Percentiles rank a stretch among this genome's conserved stretches.
phyloP scores from a whole-genome alignment of 2,888 invertebrate genomes.

The Pyrgus malvae region DNA sequence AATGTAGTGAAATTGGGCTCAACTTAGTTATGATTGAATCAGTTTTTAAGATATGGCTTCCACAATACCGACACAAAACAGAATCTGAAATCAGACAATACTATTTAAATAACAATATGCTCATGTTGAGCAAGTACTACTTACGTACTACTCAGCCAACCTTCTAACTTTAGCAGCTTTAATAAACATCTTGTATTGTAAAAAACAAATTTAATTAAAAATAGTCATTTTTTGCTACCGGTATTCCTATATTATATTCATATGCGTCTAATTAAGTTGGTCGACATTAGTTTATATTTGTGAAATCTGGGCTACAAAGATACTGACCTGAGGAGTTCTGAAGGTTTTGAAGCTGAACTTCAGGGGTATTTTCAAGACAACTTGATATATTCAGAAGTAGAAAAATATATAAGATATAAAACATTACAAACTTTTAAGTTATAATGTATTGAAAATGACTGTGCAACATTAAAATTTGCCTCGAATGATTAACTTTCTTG shows the following conservation, averaged over 20 bases:
- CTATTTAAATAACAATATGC: not conserved
- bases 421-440: constrained; percentile 20
- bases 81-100: constrained; percentile 45
- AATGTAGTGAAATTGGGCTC: constrained; percentile 45
- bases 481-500: not conserved
- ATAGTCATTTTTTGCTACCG: too few relatives aligned
- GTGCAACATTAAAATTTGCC: not conserved
- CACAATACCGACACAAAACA: constrained; percentile 61
- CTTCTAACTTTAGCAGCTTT: too few relatives aligned
- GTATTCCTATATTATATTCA: too few relatives aligned
- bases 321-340: constrained; percentile 23
- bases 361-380: constrained; percentile 6
- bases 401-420: constrained; percentile 18
- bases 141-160: too few relatives aligned
- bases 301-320: too few relatives aligned
- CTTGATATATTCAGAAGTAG: constrained; percentile 17
- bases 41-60: constrained; percentile 46
- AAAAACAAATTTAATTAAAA: too few relatives aligned
- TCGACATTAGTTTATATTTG: too few relatives aligned
- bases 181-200: too few relatives aligned
- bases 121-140: too few relatives aligned
- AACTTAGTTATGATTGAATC: constrained; percentile 45
- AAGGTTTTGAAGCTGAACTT: too few relatives aligned
- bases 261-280: too few relatives aligned
- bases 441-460: not conserved